Conservation (phyloP, 2,888 invertebrate genomes). For the Thera britannica region DNA sequence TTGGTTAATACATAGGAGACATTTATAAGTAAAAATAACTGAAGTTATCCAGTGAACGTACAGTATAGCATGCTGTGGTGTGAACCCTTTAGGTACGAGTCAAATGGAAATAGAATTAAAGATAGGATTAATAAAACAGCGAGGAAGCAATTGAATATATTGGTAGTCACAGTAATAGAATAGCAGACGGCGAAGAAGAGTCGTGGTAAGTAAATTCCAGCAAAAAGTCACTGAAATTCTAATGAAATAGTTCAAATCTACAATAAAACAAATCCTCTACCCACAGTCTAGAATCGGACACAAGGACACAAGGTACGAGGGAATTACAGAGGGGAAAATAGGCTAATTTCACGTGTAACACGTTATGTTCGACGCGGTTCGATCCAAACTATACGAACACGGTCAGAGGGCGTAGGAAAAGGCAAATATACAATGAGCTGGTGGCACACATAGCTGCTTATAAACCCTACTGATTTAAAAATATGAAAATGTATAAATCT, state of each 20-base stretch:
- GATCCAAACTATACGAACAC: constrained; percentile 26
- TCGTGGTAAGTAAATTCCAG: neutral
- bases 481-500: neutral
- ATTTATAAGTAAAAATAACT: no score
- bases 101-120: no score
- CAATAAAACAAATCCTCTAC: neutral
- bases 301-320: constrained; percentile 5
- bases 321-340: constrained; percentile 19
- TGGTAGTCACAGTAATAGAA: no score
- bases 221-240: neutral
- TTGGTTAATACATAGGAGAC: no score
- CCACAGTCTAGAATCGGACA: neutral
- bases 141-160: no score
- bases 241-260: neutral
- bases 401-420: constrained; percentile 40
- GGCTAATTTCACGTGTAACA: constrained; percentile 30
- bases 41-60: no score
- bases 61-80: no score
- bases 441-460: constrained; percentile 21
- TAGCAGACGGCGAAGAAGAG: no score
- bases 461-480: neutral
- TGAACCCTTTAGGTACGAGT: no score
- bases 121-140: no score
- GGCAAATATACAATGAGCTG: constrained; percentile 25
- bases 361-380: constrained; percentile 17